Percentiles rank a stretch among this genome's conserved stretches.
These are phyloP conservation scores for Furcula furcula DNA, from an alignment of 2,888 invertebrate genomes.

Conservation along the genomic window DNA sequence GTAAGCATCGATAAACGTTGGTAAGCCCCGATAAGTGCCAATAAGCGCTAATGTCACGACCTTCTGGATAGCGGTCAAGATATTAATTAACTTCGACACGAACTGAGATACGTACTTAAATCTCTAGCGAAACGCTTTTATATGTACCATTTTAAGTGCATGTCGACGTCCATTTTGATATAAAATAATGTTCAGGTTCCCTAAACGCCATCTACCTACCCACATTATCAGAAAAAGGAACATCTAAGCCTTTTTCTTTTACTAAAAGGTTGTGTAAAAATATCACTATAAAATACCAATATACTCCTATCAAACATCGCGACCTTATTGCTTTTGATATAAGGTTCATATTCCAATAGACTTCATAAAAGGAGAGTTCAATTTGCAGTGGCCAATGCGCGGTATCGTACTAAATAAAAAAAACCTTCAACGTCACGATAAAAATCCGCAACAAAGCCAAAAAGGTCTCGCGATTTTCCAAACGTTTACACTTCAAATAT, in stretches of 20 bases:
- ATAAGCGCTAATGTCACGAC: too few relatives aligned
- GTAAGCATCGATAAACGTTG: too few relatives aligned
- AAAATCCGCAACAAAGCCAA: constrained; percentile 57
- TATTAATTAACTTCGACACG: too few relatives aligned
- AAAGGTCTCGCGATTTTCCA: constrained; percentile 36
- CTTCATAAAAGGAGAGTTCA: constrained; percentile 7
- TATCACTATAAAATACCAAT: constrained; percentile 24
- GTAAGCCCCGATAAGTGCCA: too few relatives aligned
- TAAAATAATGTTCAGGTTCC: constrained; percentile 28
- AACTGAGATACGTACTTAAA: too few relatives aligned
- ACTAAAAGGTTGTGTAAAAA: constrained; percentile 42
- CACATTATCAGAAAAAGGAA: constrained; percentile 37
- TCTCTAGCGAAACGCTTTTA: too few relatives aligned
- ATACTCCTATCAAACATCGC: constrained; percentile 13
- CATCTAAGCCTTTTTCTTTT: constrained; percentile 45
- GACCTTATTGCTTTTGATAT: not conserved
- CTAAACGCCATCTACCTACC: constrained; percentile 27
- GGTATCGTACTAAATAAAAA: constrained; percentile 51
- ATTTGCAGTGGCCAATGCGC: constrained; percentile 19
- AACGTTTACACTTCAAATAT: constrained; percentile 31
- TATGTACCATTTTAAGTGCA: not conserved
- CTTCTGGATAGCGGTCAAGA: too few relatives aligned
- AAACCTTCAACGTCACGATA: constrained; percentile 57
- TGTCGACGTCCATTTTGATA: constrained; percentile 3
- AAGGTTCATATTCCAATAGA: constrained; percentile 12